phyloP scores from a whole-genome alignment of 2,888 invertebrate species.

The Caenorhabditis sp. region DNA sequence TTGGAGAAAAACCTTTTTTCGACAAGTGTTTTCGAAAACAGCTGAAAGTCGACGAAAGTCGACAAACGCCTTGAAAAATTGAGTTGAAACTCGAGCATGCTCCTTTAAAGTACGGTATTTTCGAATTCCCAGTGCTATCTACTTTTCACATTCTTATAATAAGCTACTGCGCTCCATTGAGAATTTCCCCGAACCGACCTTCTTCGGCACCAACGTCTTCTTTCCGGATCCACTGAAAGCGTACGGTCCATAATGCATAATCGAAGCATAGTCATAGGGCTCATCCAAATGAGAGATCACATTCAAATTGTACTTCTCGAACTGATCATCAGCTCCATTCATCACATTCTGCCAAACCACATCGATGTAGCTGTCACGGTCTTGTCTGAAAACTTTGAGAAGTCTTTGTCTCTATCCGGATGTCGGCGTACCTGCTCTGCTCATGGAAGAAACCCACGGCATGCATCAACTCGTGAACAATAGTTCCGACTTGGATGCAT shows the following conservation, averaged over 20 bases:
- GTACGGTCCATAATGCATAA: constrained; percentile 84
- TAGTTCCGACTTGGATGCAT: constrained; percentile 81
- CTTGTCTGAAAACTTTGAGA: constrained; percentile 78
- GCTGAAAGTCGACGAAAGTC: too few relatives aligned
- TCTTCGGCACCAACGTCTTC: constrained; percentile 83
- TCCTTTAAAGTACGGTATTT: too few relatives aligned
- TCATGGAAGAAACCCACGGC: constrained; percentile 83
- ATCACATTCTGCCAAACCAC: constrained; percentile 84
- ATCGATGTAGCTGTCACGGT: constrained; percentile 84
- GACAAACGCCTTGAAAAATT: too few relatives aligned
- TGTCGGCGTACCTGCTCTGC: constrained; percentile 75
- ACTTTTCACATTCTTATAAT: too few relatives aligned
- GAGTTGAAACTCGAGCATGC: too few relatives aligned
- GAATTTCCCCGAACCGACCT: constrained; percentile 49
- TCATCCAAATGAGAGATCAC: constrained; percentile 80
- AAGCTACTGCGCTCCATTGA: neutral
- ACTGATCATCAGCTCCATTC: constrained; percentile 83
- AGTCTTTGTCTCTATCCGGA: neutral
- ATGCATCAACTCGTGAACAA: constrained; percentile 82
- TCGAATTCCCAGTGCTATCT: too few relatives aligned
- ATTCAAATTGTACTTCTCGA: constrained; percentile 81
- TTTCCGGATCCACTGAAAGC: constrained; percentile 74
- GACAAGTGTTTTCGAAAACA: too few relatives aligned
- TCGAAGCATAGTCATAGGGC: constrained; percentile 79
- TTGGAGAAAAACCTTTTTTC: too few relatives aligned